Conservation (phyloP, 2,888 invertebrate genomes). For the Chironomus tentans region DNA sequence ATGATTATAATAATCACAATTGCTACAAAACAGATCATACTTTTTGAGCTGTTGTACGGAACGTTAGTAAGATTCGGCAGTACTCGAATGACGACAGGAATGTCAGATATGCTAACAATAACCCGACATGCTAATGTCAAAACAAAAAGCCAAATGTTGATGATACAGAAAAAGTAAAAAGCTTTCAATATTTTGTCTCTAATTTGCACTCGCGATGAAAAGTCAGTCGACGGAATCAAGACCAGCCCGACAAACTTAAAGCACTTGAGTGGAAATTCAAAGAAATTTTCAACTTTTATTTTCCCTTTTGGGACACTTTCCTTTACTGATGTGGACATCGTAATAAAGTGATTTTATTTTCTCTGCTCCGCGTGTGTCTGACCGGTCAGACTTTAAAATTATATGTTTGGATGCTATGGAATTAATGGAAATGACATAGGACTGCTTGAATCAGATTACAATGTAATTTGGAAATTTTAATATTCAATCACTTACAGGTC, state of each 20-base stretch:
- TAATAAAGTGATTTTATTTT: not conserved
- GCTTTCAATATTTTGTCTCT: not conserved
- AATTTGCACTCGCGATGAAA: not conserved
- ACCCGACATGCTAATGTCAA: not conserved
- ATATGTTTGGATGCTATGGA: too few species aligned
- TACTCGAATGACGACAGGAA: not conserved
- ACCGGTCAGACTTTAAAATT: too few species aligned
- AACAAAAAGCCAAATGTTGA: not conserved
- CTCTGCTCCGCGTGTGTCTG: too few species aligned
- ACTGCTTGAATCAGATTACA: too few species aligned
- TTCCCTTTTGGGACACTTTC: not conserved
- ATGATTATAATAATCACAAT: too few species aligned
- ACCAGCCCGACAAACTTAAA: not conserved
- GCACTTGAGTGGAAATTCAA: not conserved
- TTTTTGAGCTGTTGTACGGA: not conserved
- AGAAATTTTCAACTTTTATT: not conserved
- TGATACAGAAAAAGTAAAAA: not conserved
- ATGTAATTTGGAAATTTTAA: too few species aligned
- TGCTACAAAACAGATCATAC: not conserved
- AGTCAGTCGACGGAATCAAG: not conserved
- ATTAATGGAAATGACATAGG: too few species aligned
- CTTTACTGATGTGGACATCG: not conserved
- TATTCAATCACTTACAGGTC: too few species aligned
- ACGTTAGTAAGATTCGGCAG: not conserved
- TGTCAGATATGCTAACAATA: not conserved